Conservation (phyloP, 2,113 vertebrate genomes). For the Sphaerodactylus townsendi region DNA sequence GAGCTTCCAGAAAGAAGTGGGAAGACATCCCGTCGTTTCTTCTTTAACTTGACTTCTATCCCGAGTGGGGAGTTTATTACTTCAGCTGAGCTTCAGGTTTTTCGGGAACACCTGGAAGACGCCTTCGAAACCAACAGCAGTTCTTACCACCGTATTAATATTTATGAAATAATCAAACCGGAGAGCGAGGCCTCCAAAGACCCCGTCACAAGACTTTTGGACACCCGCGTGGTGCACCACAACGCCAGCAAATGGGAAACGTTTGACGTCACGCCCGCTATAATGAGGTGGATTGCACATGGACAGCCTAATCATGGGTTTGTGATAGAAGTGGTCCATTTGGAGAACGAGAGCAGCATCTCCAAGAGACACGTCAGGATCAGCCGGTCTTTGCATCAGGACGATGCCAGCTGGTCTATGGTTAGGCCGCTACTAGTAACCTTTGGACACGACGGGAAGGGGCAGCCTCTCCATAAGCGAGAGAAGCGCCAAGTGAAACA, state of each 20-base stretch:
- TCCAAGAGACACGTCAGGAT: slow-evolving; percentile 90
- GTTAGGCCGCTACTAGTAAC: slow-evolving; percentile 93
- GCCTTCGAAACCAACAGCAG: slow-evolving; percentile 72
- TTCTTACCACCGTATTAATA: slow-evolving; percentile 94
- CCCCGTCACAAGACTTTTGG: slow-evolving; percentile 90
- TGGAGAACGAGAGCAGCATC: slow-evolving; percentile 74
- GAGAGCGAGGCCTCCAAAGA: slow-evolving; percentile 75
- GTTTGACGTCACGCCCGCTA: slow-evolving; percentile 94
- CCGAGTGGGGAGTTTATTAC: slow-evolving; percentile 91
- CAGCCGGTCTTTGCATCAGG: slow-evolving; percentile 92
- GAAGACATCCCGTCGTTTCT: slow-evolving; percentile 91
- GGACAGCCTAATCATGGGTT: slow-evolving; percentile 91
- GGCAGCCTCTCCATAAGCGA: slow-evolving; percentile 88
- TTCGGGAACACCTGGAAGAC: slow-evolving; percentile 88
- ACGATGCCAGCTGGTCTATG: slow-evolving; percentile 90
- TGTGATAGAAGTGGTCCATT: slow-evolving; percentile 93
- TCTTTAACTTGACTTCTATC: slow-evolving; percentile 95
- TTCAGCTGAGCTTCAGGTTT: slow-evolving; percentile 94
- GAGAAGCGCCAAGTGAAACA: slow-evolving; percentile 89
- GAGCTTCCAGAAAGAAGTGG: slow-evolving; percentile 87
- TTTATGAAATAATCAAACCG: slow-evolving; percentile 94
- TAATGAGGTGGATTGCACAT: slow-evolving; percentile 90
- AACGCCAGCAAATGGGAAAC: slow-evolving; percentile 94
- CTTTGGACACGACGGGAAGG: slow-evolving; percentile 93
- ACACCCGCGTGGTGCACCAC: slow-evolving; percentile 94